A percentile compares a stretch with the other conserved stretches of the same genome.
These are phyloP conservation scores for Pholis gunnellus DNA, from an alignment of 2,113 vertebrate genomes.

Conservation along the genomic window DNA sequence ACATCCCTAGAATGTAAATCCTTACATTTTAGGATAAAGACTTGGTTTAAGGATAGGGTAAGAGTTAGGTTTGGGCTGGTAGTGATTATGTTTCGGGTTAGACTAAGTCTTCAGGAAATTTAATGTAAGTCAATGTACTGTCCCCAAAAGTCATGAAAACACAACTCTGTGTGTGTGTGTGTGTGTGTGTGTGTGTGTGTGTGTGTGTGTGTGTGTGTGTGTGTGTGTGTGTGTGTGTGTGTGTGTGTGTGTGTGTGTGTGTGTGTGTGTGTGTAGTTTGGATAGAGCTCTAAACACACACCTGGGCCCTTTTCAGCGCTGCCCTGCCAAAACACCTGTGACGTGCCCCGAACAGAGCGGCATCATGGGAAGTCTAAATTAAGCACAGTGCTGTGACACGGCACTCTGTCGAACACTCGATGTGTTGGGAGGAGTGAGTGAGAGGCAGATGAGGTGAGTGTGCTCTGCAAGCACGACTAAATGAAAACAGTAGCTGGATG, in stretches of 20 bases:
- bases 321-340: conserved; percentile 50
- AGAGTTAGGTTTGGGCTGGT: no score
- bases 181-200: no score
- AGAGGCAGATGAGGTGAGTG: not conserved
- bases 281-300: conserved; percentile 48
- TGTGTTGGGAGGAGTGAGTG: conserved; percentile 27
- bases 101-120: no score
- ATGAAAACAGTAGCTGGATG: conserved; percentile 23
- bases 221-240: conserved; percentile 2
- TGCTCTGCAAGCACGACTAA: conserved; percentile 13
- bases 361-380: conserved; percentile 66
- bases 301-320: conserved; percentile 49
- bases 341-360: conserved; percentile 32
- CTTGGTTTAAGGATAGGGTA: no score
- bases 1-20: no score
- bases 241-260: not conserved
- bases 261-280: conserved; percentile 1
- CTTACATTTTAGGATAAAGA: no score
- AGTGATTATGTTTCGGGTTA: no score
- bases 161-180: not conserved
- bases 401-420: not conserved
- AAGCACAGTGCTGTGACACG: conserved; percentile 32
- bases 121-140: no score
- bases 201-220: not conserved
- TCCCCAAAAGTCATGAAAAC: no score